Evolutionary conservation across 92 coral and sea anemone genomes (phyloP), one percentile per base, ranked within the genome.

Genomic region (Hydrozoanthus gracilis): DNA sequence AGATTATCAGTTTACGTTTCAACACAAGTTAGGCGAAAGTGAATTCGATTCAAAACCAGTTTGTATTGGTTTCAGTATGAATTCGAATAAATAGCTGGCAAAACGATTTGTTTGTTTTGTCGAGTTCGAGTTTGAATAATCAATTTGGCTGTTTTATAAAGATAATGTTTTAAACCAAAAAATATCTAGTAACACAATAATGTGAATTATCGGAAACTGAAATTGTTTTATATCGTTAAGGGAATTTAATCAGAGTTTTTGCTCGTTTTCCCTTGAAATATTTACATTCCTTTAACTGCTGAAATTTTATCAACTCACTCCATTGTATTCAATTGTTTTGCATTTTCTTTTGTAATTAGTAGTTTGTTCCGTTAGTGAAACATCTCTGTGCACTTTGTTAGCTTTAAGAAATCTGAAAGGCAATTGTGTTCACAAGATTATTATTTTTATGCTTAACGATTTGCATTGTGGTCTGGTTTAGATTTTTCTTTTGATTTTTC

Each of bases 21-120:
- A 68, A 17, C 20, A 8, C 8, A 35, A 68, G 27, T 68, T 68
- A 27, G 48, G 44, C 6, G 48, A 11, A 44, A 80, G 66, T 65
- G 44, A 74, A 62, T 80, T 51, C 73, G 66, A 64, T 80, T 16
- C 20, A 47, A 17, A 17, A 44, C 35, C 66, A 80, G 74, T 17
- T 16, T 45, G 74, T 48, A 48, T 65, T 45, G 61, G 58, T 18
- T 52, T 16, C 16, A 3, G 10, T 68, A 3, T 46, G 44, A 65
- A 16, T 11, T 64, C 51, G 27, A 5, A 18, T 18, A 45, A 27
- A 46, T 64, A 44, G 14, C n/a, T 20, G 84, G 73, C 48, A 46
- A 52, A 64, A 27, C 18, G 16, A 80, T 65, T 65, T 7, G 10
- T 5, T 47, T 13, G 27, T 66, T 60, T 45, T 60, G 35, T 61